Evolutionary conservation across 2,113 vertebrate species (phyloP), one percentile per base, ranked within the genome.

Genomic region (Chionis minor): DNA sequence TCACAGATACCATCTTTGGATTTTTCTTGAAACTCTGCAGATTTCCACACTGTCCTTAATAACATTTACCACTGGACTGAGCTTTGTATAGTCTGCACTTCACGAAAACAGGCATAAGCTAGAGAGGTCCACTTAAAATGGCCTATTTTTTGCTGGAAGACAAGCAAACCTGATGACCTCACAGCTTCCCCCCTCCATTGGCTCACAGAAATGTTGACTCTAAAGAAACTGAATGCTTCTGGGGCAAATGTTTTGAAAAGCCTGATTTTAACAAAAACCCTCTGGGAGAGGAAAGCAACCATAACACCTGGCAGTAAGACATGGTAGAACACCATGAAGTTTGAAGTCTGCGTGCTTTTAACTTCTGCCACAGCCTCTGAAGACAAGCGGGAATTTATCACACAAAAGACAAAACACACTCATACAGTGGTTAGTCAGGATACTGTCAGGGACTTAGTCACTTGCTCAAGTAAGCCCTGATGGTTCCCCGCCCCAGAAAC

Each of bases 391-490:
- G 24, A 61, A 95, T 89, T 92, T 77, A 77, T 69, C 83, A 79
- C 65, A 86, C 19, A 11, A 70, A 85, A 91, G 66, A 69, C 81
- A 95, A 77, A 87, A 91, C 78, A 79, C 67, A 66, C 44, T 81
- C 84, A 69, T 26, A n/a, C 73, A 80, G 10, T 18, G 74, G 78
- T 95, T 92, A 91, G 65, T 89, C 94, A 95, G 89, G 92, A 80
- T 65, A 74, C 70, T 54, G 78, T 73, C 95, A 95, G 73, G 79
- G 70, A 82, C 49, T 87, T 40, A 92, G 80, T 86, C 94, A 92
- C 66, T 77, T 65, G 61, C 82, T 94, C 65, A 78, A 67, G 81
- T n/a, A 94, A 81, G 32, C 49, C 51, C 56, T 72, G 44, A 3
- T 44, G 38, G 63, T 40, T n/a, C 42, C 38, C n/a, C 6, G 12